Evolutionary conservation across 2,888 invertebrate species (phyloP), one percentile per base, ranked within the genome.

Genomic region (Blera fallax): DNA sequence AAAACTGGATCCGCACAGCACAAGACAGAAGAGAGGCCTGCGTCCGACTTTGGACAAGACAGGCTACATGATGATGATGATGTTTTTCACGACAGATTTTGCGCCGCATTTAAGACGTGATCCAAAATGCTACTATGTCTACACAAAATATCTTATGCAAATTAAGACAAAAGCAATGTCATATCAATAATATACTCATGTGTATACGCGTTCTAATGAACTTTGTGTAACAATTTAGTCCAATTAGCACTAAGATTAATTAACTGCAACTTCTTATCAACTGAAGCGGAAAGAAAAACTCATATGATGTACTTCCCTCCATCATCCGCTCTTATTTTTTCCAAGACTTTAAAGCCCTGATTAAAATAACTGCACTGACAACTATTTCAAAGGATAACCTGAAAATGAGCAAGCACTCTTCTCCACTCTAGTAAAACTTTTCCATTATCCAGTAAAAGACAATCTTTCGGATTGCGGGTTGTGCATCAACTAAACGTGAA

Each of bases 401-500:
- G 81, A 62, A 69, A 81, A 80, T 80, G 54, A 67, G 54, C 56
- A n/a, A n/a, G n/a, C n/a, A 37, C 37, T 64, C 48, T 27, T 32
- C 43, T 64, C 27, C 56, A 58, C 40, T 77, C 58, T 43, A 52
- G 64, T 52, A 21, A 54, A 60, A 37, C 76, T 69, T 48, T 37
- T 82, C 78, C 64, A 82, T 79, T 73, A 73, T 34, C 45, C n/a
- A 65, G 52, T 52, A 32, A 60, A 67, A 72, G 45, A 67, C 83
- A 79, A 78, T 83, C 72, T 60, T 54, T 24, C 21, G 37, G 52
- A 73, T 67, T 54, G 54, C 37, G 52, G 48, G n/a, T 78, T 34
- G 45, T 58, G 72, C 73, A 60, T 45, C 65, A 52, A 60, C 65
- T 40, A 65, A 65, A 60, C 65, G 64, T 52, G 62, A 58, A 78